Base-by-base conservation (phyloP, 2,888 invertebrate genomes). In the Xestia ashworthii region DNA sequence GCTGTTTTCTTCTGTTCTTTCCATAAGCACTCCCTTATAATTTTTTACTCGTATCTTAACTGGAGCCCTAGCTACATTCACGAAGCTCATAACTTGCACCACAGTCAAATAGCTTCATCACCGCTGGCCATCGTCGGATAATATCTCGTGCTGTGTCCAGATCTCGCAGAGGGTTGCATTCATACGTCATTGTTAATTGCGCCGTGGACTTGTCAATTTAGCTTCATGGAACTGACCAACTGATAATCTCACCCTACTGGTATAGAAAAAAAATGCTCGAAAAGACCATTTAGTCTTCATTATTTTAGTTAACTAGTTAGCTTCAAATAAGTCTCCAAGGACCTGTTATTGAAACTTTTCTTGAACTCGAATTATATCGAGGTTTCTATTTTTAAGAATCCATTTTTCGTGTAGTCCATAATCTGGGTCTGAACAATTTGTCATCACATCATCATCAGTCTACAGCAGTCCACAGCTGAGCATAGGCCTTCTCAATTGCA, bases 21-120 rank as follows among this genome's bases (percentile, higher is more conserved):
- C n/a, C 55, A 5, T n/a, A 53, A 53, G 1, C 11, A 32, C 8
- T 60, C 32, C 16, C 12, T 5, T 25, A 25, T 12, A 5, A n/a
- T 16, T 16, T 16, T 32, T 32, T 16, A 25, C 25, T 25, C 5
- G 25, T 25, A n/a, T 32, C 8, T 32, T 32, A 11, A 25, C 8
- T 3, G 32, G 25, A 6, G 6, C 32, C 32, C 32, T 32, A 32
- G 32, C 14, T 58, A 0, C 8, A 41, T 19, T 25, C 25, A 38
- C 8, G 5, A 74, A 72, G 76, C 50, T 73, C 9, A 14, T 80
- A 14, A 70, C 80, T 85, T 85, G 87, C 46, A 38, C 85, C 77
- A 69, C 64, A 69, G 12, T 14, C 14, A 60, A 83, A 86, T 76
- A 71, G 71, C 87, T 86, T 85, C 87, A 86, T 86, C 84, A 78